phyloP scores from a whole-genome alignment of 2,888 invertebrate genomes.

The Aporophyla lueneburgensis region DNA sequence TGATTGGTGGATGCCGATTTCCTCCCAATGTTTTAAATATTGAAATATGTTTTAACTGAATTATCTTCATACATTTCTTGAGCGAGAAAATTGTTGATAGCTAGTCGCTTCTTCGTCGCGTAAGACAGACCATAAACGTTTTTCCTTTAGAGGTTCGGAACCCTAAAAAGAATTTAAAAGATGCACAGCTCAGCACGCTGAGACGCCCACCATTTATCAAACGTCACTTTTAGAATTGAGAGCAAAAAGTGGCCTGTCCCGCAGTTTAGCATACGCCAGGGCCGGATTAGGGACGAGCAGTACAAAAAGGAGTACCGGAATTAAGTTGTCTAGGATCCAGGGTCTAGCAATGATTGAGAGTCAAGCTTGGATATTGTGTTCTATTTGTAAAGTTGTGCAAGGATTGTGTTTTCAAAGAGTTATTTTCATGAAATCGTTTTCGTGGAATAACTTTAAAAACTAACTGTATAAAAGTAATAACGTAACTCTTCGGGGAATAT shows the following conservation, averaged over 20 bases:
- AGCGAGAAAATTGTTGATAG: too few species aligned
- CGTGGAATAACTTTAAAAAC: too few species aligned
- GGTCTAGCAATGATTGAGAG: conserved; percentile 11
- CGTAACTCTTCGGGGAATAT: too few species aligned
- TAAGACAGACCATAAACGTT: neutral
- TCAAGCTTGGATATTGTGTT: neutral
- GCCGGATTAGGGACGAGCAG: conserved; percentile 40
- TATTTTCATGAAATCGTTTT: too few species aligned
- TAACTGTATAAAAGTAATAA: too few species aligned
- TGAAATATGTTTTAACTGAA: too few species aligned
- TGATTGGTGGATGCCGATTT: too few species aligned
- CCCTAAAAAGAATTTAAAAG: conserved; percentile 68
- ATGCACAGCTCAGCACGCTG: conserved; percentile 71
- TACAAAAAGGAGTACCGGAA: conserved; percentile 23
- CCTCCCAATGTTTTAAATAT: too few species aligned
- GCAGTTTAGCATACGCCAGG: conserved; percentile 54
- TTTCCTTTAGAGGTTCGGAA: neutral
- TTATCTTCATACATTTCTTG: too few species aligned
- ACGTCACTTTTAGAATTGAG: conserved; percentile 67
- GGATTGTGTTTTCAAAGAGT: too few species aligned
- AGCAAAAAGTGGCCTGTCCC: conserved; percentile 65
- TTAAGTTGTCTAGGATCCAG: conserved; percentile 37
- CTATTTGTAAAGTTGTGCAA: neutral
- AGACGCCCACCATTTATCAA: conserved; percentile 73
- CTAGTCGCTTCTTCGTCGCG: too few species aligned